Base-by-base conservation (phyloP, 2,113 vertebrate genomes). In the Ibidorhyncha struthersii region DNA sequence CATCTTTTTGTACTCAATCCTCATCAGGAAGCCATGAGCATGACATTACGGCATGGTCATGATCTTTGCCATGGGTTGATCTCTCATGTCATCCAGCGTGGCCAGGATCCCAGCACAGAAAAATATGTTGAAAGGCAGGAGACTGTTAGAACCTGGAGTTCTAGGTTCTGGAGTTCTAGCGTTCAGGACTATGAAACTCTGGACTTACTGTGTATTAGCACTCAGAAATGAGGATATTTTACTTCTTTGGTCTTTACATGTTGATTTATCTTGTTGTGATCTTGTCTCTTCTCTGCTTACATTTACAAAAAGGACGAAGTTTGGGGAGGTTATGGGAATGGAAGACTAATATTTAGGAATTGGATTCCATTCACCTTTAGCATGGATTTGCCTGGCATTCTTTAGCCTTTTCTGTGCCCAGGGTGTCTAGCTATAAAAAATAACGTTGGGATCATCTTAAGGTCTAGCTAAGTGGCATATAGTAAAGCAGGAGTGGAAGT, bases 1-100 rank as follows among this genome's bases (percentile, higher is more conserved):
- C 97, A 98, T 97, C 96, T 95, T 98, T 49, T 97, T 90, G n/a
- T 97, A 97, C 25, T 98, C 88, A 6, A 82, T 92, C 76, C 97
- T 98, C 97, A 97, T 97, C 74, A 98, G 97, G 91, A 98, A 98
- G 59, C 98, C 98, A 30, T 96, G 71, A 81, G 86, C 80, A n/a
- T 88, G 93, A 85, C 97, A 91, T 87, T 98, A 98, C 11, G 98
- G 74, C 21, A 82, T 77, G 12, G 96, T 98, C 94, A 97, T 93
- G 91, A 98, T 98, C 96, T 98, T 95, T 41, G 97, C 95, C 89
- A 98, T 96, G 40, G 93, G 95, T 3, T 97, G 32, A 8, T 98
- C 98, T 66, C 97, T 82, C 97, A 97, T 95, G 90, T 98, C 97
- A 89, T 99, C 97, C 89, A 98, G 76, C 9, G 81, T 96, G 62